Percentiles rank a stretch among this genome's conserved stretches.
These are phyloP conservation scores for Karalla daura DNA, from an alignment of 2,797 vertebrate genomes.

Conservation along the genomic window DNA sequence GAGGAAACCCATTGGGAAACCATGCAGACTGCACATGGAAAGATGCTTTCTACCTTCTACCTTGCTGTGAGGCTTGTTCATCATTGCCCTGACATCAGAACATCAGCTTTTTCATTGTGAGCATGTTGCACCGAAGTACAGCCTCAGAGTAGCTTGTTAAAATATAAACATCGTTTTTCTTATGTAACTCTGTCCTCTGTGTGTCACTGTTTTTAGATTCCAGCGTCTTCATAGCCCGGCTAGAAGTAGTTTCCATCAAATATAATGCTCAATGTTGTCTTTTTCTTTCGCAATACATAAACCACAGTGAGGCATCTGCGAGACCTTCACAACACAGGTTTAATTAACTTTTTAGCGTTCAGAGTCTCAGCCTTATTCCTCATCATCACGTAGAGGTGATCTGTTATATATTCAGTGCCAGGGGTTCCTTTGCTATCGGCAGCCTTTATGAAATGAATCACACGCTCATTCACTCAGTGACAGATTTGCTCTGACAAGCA, in stretches of 20 bases:
- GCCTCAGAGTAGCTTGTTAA: not conserved
- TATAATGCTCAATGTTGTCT: not conserved
- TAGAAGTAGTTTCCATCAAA: not conserved
- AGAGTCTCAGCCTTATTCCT: conserved; percentile 18
- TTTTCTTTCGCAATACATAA: conserved; percentile 26
- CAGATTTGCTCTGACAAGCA: conserved; percentile 26
- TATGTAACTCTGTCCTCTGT: not conserved
- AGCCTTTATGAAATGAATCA: conserved; percentile 25
- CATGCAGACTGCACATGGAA: no score
- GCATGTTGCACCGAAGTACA: not conserved
- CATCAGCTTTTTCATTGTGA: no score
- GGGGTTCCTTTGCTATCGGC: conserved; percentile 18
- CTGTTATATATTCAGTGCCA: conserved; percentile 12
- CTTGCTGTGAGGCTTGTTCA: no score
- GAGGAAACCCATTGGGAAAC: no score
- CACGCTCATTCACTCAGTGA: conserved; percentile 3
- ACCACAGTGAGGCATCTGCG: conserved; percentile 10
- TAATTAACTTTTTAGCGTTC: conserved; percentile 31
- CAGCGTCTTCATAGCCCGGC: not conserved
- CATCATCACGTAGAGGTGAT: conserved; percentile 9
- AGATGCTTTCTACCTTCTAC: no score
- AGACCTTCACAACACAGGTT: conserved; percentile 5
- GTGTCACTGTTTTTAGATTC: not conserved
- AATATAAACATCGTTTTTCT: not conserved
- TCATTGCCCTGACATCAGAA: no score